A percentile compares a stretch with the other conserved stretches of the same genome.
phyloP scores from a whole-genome alignment of 2,113 vertebrate species.

The Ceyx cyanopectus region DNA sequence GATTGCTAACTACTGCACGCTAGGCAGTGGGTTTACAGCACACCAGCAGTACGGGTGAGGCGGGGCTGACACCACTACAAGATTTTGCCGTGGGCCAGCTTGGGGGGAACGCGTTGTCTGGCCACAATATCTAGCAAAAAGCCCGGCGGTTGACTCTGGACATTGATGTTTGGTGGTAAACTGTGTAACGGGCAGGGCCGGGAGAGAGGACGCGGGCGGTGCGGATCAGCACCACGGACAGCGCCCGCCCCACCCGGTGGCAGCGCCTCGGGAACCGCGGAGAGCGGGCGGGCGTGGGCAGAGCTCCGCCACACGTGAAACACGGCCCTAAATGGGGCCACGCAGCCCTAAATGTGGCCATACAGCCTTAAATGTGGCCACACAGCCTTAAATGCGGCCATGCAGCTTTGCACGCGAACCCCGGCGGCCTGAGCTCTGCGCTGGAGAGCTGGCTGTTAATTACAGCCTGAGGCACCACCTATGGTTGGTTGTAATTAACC shows the following conservation, averaged over 20 bases:
- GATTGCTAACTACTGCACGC: neutral
- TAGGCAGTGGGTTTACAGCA: rapidly evolving
- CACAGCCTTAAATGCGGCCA: neutral
- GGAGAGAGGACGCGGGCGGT: neutral
- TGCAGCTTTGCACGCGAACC: too few relatives aligned
- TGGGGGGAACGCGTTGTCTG: rapidly evolving
- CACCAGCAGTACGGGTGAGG: rapidly evolving
- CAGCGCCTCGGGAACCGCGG: neutral
- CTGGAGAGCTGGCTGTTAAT: neutral
- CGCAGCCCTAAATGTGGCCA: too few relatives aligned
- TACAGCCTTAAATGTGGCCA: neutral
- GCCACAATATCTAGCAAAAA: rapidly evolving
- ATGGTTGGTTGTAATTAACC: neutral
- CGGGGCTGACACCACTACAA: rapidly evolving
- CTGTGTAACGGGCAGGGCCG: rapidly evolving
- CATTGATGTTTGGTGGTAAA: rapidly evolving
- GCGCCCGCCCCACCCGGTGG: neutral
- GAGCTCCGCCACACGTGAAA: neutral
- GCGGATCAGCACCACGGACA: neutral
- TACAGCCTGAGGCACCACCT: neutral
- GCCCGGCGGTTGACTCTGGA: rapidly evolving
- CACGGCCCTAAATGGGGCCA: neutral
- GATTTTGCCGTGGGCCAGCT: neutral
- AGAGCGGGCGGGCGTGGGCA: neutral
- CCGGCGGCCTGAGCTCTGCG: too few relatives aligned